Evolutionary conservation across 2,888 invertebrate species (phyloP), one percentile per base, ranked within the genome.

Genomic region (Drosophila recens): DNA sequence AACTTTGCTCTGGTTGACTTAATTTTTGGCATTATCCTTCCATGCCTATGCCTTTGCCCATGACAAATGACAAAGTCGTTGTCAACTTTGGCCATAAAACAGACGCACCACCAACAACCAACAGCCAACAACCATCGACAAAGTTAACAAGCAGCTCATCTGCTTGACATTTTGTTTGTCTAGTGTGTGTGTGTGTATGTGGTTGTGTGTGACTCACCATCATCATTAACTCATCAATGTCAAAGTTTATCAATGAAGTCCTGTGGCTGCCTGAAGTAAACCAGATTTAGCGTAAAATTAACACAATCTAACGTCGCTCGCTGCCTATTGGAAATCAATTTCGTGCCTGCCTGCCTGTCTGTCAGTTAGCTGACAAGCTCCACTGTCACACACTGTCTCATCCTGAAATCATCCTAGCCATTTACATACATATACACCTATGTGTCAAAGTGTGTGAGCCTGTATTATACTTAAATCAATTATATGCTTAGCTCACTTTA

Each of bases 211-310:
- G 53, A 53, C 61, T 67, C 46, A 43, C 75, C 88, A 86, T 85
- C 90, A 87, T 89, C 89, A 90, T 90, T 89, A 89, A 89, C 82
- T 87, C 87, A 90, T 89, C 88, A 90, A 87, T 89, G 90, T 87
- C 82, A 83, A 80, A 85, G 85, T 87, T 87, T 75, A 82, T 87
- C 90, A 86, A 82, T 78, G 75, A 72, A 75, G 76, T 75, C 75
- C 79, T 65, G 67, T 46, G 54, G 64, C 71, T 62, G 67, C 36
- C 40, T 54, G 66, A 49, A 69, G 83, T 75, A 87, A 83, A 84
- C 65, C 89, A 85, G 84, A 89, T 89, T 85, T 89, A 79, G 89
- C 84, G 89, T 85, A 87, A 85, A 89, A 85, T 85, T 85, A 85
- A 85, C 84, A 84, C 89, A 84, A 81, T 87, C 79, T 80, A 83